These are phyloP conservation scores for Brachymystax lenok DNA, from an alignment of 2,797 vertebrate species.

Conservation along the genomic window DNA sequence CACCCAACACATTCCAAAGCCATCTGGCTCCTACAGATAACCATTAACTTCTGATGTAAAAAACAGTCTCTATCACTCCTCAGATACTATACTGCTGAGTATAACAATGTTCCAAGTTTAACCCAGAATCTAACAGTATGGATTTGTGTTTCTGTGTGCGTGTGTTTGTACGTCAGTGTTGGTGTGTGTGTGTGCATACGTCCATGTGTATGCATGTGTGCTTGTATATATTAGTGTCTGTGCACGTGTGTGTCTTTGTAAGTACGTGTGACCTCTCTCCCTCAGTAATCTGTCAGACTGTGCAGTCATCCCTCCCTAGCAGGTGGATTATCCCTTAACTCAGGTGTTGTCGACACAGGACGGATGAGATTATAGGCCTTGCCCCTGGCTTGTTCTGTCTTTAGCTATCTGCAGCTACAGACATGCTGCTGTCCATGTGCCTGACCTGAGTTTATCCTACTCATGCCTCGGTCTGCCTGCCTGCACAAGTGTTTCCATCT, in stretches of 20 bases:
- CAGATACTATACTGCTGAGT: too few relatives aligned
- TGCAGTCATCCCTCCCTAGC: not conserved
- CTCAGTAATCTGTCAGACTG: constrained; percentile 1
- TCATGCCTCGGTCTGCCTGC: not conserved
- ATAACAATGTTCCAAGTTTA: too few relatives aligned
- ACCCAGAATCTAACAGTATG: not conserved
- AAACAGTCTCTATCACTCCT: too few relatives aligned
- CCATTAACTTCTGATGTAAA: too few relatives aligned
- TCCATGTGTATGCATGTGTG: not conserved
- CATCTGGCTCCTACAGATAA: too few relatives aligned
- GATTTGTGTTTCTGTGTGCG: constrained; percentile 7
- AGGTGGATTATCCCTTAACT: constrained; percentile 27
- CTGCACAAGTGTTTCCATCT: not conserved
- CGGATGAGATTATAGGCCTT: constrained; percentile 5
- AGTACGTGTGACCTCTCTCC: not conserved
- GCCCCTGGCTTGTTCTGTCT: constrained; percentile 19
- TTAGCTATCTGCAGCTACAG: not conserved
- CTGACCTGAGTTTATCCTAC: constrained; percentile 2
- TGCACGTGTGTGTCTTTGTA: not conserved
- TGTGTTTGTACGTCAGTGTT: not conserved
- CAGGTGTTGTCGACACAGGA: constrained; percentile 18
- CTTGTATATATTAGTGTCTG: not conserved
- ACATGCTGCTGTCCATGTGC: constrained; percentile 16
- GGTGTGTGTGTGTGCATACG: constrained; percentile 3
- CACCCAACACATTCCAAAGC: too few relatives aligned